These are phyloP conservation scores for Xenops minutus DNA, from an alignment of 2,797 vertebrate species.

Conservation along the genomic window DNA sequence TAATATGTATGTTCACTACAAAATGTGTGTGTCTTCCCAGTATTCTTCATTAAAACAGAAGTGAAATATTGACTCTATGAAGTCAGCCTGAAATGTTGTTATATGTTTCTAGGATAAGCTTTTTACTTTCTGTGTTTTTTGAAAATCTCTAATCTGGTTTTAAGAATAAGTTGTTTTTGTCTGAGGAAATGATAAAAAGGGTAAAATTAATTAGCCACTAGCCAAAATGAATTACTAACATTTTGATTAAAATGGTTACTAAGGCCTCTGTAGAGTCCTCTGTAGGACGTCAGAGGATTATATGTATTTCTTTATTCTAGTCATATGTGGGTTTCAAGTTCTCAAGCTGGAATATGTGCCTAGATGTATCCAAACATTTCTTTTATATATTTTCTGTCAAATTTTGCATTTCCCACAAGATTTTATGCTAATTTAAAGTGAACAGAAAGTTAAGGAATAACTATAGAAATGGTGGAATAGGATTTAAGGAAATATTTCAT, in stretches of 20 bases:
- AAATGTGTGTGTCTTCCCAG: not conserved
- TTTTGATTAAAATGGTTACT: not conserved
- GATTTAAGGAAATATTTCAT: not conserved
- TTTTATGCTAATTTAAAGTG: not conserved
- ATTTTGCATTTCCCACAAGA: not conserved
- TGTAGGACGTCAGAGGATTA: not conserved
- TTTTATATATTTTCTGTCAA: not conserved
- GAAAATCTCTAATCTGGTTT: not conserved
- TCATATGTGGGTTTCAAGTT: not conserved
- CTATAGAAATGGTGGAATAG: not conserved
- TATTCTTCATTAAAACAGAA: not conserved
- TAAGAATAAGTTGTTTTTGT: not conserved
- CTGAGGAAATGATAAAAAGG: not conserved
- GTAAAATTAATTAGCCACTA: not conserved
- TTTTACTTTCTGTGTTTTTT: not conserved
- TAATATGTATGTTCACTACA: not conserved
- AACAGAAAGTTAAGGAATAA: not conserved
- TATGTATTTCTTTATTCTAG: not conserved
- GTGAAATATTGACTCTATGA: not conserved
- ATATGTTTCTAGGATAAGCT: not conserved
- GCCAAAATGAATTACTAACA: not conserved
- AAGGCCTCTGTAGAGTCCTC: not conserved
- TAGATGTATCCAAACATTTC: not conserved
- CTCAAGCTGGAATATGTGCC: not conserved
- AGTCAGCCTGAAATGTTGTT: not conserved